Evolutionary conservation across 2,888 invertebrate species (phyloP).

Genomic region (Phalera bucephala): DNA sequence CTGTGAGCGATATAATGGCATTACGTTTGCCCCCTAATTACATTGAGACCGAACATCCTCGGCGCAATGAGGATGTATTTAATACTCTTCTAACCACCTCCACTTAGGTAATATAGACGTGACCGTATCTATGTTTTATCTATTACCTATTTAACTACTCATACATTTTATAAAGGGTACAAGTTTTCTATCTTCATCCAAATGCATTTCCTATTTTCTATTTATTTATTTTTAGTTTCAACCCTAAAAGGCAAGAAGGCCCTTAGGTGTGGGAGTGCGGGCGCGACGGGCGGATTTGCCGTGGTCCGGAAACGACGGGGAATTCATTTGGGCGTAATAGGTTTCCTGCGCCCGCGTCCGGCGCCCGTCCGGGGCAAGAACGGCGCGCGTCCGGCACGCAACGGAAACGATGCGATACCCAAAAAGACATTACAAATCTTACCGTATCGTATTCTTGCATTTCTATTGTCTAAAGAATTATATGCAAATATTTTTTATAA

Average conservation of each 20-base stretch:
- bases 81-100: too few relatives aligned
- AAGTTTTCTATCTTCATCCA: too few relatives aligned
- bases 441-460: slow-evolving; percentile 9
- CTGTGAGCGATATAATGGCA: too few relatives aligned
- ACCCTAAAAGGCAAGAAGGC: slow-evolving; percentile 55
- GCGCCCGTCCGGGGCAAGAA: slow-evolving; percentile 57
- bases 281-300: slow-evolving; percentile 71
- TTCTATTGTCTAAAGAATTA: slow-evolving; percentile 2
- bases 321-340: slow-evolving; percentile 83
- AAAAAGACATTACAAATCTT: slow-evolving; percentile 27
- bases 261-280: slow-evolving; percentile 66
- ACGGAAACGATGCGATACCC: slow-evolving; percentile 54
- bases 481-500: not conserved
- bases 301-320: slow-evolving; percentile 76
- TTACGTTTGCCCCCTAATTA: too few relatives aligned
- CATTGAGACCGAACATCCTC: too few relatives aligned
- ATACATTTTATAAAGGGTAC: too few relatives aligned
- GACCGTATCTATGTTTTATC: too few relatives aligned
- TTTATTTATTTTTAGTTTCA: slow-evolving; percentile 35
- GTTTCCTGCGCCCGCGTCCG: slow-evolving; percentile 77
- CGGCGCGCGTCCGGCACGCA: slow-evolving; percentile 61
- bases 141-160: too few relatives aligned
- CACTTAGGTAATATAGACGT: too few relatives aligned
- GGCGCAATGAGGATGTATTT: too few relatives aligned
- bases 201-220: too few relatives aligned